Evolutionary conservation across 2,797 vertebrate species (phyloP).

Genomic region (Fringilla coelebs): DNA sequence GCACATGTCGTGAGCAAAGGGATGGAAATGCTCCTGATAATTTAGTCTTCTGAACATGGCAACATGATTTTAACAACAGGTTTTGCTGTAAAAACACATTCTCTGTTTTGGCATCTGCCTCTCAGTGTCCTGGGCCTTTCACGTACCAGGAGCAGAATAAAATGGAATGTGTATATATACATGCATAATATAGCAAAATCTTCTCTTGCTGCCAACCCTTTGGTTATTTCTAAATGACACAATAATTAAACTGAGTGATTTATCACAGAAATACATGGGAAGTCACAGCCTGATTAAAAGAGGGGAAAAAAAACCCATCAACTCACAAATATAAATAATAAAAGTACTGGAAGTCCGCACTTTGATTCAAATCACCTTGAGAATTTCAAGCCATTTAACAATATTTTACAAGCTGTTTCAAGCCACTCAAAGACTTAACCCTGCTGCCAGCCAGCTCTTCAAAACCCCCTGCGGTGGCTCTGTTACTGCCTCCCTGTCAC

Average conservation of each 20-base stretch:
- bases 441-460: neutral
- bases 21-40: neutral
- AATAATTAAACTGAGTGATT: neutral
- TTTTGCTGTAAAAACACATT: neutral
- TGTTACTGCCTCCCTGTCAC: neutral
- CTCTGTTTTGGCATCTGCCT: neutral
- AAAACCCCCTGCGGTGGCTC: rapidly evolving
- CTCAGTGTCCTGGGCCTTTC: neutral
- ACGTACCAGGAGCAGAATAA: neutral
- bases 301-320: rapidly evolving
- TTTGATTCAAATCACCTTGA: neutral
- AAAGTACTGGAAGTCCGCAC: neutral
- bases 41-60: neutral
- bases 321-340: neutral
- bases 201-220: neutral
- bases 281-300: neutral
- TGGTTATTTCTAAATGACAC: neutral
- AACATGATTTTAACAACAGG: neutral
- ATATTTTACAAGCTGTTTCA: neutral
- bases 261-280: neutral
- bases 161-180: neutral
- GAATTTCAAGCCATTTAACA: neutral
- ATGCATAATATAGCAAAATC: neutral
- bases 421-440: neutral
- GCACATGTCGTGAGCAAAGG: rapidly evolving